Evolutionary conservation across 2,113 vertebrate genomes (phyloP).

Genomic region (Octodon degus): DNA sequence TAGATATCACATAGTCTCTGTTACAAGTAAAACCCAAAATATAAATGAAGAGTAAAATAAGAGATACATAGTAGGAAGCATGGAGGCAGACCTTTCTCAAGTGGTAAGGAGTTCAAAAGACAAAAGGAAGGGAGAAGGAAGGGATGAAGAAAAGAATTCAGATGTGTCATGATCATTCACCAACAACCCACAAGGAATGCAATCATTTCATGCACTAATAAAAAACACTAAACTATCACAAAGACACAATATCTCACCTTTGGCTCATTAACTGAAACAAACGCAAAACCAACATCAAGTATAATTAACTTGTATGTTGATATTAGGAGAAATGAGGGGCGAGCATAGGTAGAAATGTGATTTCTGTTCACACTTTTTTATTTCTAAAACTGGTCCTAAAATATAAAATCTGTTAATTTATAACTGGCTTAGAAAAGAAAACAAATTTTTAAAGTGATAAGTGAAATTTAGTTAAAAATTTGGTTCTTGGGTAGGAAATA

Average conservation of each 20-base stretch:
- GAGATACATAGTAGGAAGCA: not conserved
- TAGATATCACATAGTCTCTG: not conserved
- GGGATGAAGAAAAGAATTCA: not conserved
- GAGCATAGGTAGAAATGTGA: not conserved
- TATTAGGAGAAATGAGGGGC: not conserved
- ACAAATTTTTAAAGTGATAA: not conserved
- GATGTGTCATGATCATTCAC: not conserved
- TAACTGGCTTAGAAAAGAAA: constrained; percentile 10
- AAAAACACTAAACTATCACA: not conserved
- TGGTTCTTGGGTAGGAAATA: not conserved
- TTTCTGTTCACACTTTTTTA: not conserved
- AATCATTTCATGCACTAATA: not conserved
- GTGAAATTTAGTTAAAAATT: constrained; percentile 10
- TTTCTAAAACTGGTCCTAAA: not conserved
- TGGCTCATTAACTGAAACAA: not conserved
- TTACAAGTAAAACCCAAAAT: not conserved
- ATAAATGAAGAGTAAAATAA: not conserved
- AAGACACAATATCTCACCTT: not conserved
- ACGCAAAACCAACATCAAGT: not conserved
- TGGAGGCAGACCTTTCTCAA: not conserved
- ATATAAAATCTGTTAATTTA: not conserved
- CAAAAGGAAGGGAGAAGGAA: not conserved
- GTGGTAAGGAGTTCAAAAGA: not conserved
- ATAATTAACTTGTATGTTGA: not conserved
- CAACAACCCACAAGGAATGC: not conserved